A percentile compares a stretch with the other conserved stretches of the same genome.
Evolutionary conservation across 2,888 invertebrate genomes (phyloP).

Genomic region (Blomia tropicalis): DNA sequence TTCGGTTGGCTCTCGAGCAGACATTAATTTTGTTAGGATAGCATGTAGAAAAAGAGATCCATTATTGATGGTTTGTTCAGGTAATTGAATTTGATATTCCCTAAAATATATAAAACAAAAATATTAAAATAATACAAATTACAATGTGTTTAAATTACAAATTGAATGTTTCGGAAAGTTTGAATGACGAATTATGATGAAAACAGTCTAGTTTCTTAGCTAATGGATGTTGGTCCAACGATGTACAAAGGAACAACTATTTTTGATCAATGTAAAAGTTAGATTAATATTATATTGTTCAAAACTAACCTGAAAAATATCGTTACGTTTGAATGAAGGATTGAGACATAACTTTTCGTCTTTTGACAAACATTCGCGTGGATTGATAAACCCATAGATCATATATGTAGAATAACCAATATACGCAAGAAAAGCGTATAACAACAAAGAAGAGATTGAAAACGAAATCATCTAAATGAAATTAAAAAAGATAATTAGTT

Average conservation of each 20-base stretch:
- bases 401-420: constrained; percentile 39
- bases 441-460: constrained; percentile 34
- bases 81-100: constrained; percentile 50
- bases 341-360: constrained; percentile 34
- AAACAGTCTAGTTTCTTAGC: constrained; percentile 14
- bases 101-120: constrained; percentile 27
- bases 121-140: neutral
- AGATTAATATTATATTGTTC: neutral
- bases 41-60: constrained; percentile 67
- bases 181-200: neutral
- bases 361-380: constrained; percentile 32
- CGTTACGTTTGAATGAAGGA: constrained; percentile 32
- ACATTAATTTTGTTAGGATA: constrained; percentile 43
- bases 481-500: neutral
- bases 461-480: constrained; percentile 1
- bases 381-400: constrained; percentile 38
- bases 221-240: constrained; percentile 20
- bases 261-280: too few species aligned
- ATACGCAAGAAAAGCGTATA: constrained; percentile 37
- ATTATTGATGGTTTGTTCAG: constrained; percentile 58
- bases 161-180: neutral
- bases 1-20: constrained; percentile 26
- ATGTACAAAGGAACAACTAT: constrained; percentile 27
- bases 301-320: constrained; percentile 30
- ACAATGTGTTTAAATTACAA: neutral